These are phyloP conservation scores for Drosophila rhopaloa DNA, from an alignment of 1,140 invertebrate species.

Conservation along the genomic window DNA sequence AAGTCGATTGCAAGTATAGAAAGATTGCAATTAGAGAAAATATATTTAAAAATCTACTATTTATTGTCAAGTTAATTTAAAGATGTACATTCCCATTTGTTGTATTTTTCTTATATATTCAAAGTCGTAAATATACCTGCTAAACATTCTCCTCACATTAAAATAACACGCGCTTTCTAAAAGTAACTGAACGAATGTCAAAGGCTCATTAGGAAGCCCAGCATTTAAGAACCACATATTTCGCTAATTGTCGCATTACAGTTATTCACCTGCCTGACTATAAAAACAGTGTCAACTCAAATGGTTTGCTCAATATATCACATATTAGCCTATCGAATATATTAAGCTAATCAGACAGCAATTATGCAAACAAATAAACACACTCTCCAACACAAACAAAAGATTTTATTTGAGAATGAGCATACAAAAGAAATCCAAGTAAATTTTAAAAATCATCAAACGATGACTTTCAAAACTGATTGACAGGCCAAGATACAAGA, in stretches of 20 bases:
- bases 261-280: constrained; percentile 16
- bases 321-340: constrained; percentile 42
- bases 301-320: constrained; percentile 47
- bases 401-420: constrained; percentile 4
- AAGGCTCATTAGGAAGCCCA: background rate
- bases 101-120: too few species aligned
- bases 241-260: constrained; percentile 41
- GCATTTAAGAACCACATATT: constrained; percentile 24
- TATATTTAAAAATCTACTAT: too few species aligned
- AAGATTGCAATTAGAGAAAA: too few species aligned
- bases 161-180: background rate
- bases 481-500: constrained; percentile 65
- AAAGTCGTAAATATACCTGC: background rate
- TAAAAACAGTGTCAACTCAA: constrained; percentile 42
- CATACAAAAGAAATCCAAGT: constrained; percentile 18
- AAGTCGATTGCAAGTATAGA: too few species aligned
- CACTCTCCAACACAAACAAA: constrained; percentile 1
- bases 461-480: constrained; percentile 78
- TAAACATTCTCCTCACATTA: background rate
- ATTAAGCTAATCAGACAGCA: constrained; percentile 44
- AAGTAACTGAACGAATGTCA: background rate
- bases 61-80: too few species aligned
- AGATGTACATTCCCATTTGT: too few species aligned
- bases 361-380: constrained; percentile 18
- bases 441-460: constrained; percentile 42